Conservation (phyloP, 2,113 vertebrate species). For the Shinisaurus crocodilurus region DNA sequence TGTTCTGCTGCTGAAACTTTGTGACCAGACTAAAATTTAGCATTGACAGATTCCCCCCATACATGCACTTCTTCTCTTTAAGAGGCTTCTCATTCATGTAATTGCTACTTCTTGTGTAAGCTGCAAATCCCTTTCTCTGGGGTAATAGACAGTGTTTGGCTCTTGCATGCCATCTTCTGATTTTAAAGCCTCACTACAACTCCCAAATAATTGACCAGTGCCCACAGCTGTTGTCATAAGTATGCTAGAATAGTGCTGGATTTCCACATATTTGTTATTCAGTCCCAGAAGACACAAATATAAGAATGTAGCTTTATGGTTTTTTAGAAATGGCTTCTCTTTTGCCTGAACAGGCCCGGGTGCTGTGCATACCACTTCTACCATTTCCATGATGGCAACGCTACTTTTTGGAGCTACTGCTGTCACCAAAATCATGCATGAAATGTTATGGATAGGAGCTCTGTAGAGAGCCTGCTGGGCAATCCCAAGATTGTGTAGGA, state of each 20-base stretch:
- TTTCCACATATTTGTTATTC: neutral
- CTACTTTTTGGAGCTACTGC: neutral
- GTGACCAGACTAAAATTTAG: neutral
- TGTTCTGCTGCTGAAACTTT: neutral
- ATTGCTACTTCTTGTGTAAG: neutral
- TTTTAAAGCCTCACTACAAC: neutral
- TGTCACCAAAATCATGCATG: neutral
- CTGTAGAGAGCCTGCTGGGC: neutral
- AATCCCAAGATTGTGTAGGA: neutral
- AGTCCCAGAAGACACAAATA: too few species aligned
- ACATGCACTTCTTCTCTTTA: neutral
- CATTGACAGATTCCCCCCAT: neutral
- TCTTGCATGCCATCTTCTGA: conserved; percentile 37
- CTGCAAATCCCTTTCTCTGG: neutral
- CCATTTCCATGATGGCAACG: neutral
- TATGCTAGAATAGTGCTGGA: neutral
- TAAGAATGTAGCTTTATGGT: neutral
- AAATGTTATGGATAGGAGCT: neutral
- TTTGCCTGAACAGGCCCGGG: neutral
- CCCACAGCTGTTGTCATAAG: neutral
- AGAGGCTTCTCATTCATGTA: neutral
- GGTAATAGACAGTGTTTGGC: neutral
- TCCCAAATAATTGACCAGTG: neutral
- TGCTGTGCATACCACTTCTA: neutral
- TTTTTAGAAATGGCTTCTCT: neutral